Evolutionary conservation across 2,888 invertebrate genomes (phyloP), one percentile per base, ranked within the genome.

Genomic region (Agrilus cyanescens): DNA sequence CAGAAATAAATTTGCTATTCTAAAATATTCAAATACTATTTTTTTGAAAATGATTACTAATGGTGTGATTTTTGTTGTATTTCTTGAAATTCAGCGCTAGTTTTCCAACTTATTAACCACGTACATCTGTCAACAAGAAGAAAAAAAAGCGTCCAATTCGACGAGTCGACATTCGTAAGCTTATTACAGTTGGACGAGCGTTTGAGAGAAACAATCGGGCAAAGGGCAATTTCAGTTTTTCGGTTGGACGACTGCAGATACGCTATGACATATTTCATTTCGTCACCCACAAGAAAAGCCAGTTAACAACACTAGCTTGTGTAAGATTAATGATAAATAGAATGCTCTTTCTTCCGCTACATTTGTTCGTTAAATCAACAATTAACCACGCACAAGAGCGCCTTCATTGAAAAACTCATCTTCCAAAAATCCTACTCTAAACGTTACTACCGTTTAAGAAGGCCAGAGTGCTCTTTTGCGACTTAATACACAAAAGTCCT

Each of bases 61-160:
- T 20, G 6, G 25, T 25, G 10, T 4, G 25, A 4, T 25, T 25
- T 25, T 25, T 10, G 10, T 25, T 25, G 25, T 25, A 25, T 25
- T 25, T 25, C 25, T 10, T 10, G 10, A 25, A 25, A 25, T 25
- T 25, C 4, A 4, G 62, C 63, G 62, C 57, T 54, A 58, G 54
- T 62, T 63, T 63, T 64, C 61, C 61, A 55, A 59, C 56, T 59
- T 62, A 65, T 65, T 64, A 63, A 63, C 62, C 63, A 62, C 63
- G 61, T 63, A 63, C 64, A 63, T 64, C 62, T 64, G 64, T 65
- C 64, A 61, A 62, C 62, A 54, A 48, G 54, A 47, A 25, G 10
- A 45, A 50, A 55, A 63, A 62, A 64, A 60, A 59, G 57, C 59
- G 56, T 59, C 56, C 58, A 60, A 61, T 61, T 59, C 59, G 53